Conservation (phyloP, 1,140 invertebrate genomes). For the Olivierus martensii region DNA sequence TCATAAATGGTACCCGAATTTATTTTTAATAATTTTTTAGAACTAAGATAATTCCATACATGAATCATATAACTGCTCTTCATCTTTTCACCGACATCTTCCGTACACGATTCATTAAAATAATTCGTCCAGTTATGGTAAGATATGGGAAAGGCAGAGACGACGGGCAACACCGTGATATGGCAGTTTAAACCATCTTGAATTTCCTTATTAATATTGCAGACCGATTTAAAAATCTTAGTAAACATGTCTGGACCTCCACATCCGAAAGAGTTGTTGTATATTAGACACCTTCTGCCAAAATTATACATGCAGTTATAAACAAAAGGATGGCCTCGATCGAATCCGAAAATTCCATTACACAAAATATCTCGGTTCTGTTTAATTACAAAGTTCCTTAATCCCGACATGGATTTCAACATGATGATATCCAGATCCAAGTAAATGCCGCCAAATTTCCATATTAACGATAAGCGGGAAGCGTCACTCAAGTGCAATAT, state of each 20-base stretch:
- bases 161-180: conserved; percentile 2
- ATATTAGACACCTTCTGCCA: conserved; percentile 25
- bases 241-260: conserved; percentile 7
- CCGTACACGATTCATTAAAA: not conserved
- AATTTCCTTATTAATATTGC: conserved; percentile 3
- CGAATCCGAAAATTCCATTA: conserved; percentile 48
- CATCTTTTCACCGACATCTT: not conserved
- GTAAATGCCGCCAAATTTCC: conserved; percentile 62
- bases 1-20: conserved; percentile 3
- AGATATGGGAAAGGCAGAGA: conserved; percentile 6
- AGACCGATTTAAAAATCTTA: not conserved
- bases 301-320: conserved; percentile 44
- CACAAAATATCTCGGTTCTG: conserved; percentile 44
- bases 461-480: conserved; percentile 51
- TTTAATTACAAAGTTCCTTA: conserved; percentile 20
- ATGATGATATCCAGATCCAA: conserved; percentile 60
- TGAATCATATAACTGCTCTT: conserved; percentile 8
- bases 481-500: conserved; percentile 15
- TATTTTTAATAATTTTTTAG: not conserved
- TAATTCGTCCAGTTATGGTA: conserved; percentile 7
- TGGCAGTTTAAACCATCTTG: conserved; percentile 2
- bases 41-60: conserved; percentile 9
- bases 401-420: conserved; percentile 32
- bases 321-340: conserved; percentile 39
- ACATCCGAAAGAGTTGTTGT: not conserved